Conservation (phyloP, 1,140 invertebrate species). For the Pseudomyrmex sp. region DNA sequence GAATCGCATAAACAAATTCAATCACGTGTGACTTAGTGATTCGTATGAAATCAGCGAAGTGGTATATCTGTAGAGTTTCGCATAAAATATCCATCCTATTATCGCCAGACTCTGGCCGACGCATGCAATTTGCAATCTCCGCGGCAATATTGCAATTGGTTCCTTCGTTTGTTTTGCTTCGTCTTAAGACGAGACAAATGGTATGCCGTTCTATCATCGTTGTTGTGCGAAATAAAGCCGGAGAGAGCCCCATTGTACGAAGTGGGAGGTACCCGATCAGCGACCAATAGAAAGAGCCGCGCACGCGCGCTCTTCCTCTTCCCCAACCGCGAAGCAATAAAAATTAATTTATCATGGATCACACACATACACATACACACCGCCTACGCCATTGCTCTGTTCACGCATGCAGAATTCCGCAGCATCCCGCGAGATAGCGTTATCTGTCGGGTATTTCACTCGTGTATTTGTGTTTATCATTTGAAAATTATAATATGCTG, state of each 20-base stretch:
- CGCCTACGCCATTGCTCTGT: constrained; percentile 79
- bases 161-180: constrained; percentile 18
- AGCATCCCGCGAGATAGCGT: constrained; percentile 74
- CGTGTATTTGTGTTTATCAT: no score
- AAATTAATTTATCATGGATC: constrained; percentile 81
- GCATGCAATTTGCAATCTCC: constrained; percentile 36
- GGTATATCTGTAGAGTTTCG: neutral
- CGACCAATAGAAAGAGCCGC: constrained; percentile 79
- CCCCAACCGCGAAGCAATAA: constrained; percentile 78
- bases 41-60: neutral
- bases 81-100: constrained; percentile 14
- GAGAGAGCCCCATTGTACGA: constrained; percentile 57
- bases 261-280: constrained; percentile 78
- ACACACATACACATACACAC: constrained; percentile 12
- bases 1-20: neutral
- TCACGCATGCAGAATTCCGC: constrained; percentile 42
- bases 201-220: constrained; percentile 51
- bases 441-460: constrained; percentile 69
- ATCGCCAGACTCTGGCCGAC: neutral
- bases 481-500: no score
- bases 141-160: constrained; percentile 38
- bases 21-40: neutral
- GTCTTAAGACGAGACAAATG: constrained; percentile 62
- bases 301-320: no score
- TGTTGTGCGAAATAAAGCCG: constrained; percentile 63